Conservation (phyloP, 2,113 vertebrate genomes). For the Saiga tatarica region DNA sequence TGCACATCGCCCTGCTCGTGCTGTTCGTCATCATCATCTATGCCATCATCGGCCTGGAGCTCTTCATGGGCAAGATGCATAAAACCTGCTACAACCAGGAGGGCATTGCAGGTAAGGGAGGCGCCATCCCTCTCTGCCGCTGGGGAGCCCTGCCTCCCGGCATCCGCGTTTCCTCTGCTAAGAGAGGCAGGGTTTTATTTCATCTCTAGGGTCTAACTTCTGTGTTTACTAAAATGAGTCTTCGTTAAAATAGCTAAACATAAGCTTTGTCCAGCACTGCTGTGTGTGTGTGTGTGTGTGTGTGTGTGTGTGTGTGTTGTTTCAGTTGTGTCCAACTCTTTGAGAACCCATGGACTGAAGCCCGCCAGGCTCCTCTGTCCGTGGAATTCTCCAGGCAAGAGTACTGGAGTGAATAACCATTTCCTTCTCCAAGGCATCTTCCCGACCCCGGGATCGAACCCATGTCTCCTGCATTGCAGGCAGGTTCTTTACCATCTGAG, state of each 20-base stretch:
- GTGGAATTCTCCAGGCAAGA: background rate
- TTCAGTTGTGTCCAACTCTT: background rate
- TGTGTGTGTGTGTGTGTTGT: background rate
- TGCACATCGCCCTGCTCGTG: conserved; percentile 97
- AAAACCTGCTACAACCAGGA: conserved; percentile 91
- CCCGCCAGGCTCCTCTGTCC: background rate
- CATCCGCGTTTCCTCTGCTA: background rate
- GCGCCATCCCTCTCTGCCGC: rapidly evolving
- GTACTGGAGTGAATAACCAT: background rate
- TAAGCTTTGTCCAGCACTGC: background rate
- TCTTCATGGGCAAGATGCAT: conserved; percentile 99
- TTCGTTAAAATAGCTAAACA: background rate
- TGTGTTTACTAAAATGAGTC: background rate
- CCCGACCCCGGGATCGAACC: background rate
- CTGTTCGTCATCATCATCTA: conserved; percentile 99
- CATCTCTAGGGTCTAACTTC: background rate
- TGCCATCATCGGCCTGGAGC: conserved; percentile 97
- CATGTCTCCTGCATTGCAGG: background rate
- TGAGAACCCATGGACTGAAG: background rate
- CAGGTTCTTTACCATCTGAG: background rate
- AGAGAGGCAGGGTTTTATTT: background rate
- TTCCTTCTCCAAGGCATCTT: background rate
- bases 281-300: background rate
- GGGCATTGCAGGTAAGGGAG: conserved; percentile 84
- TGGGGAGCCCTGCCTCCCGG: background rate